Conservation (phyloP, 2,113 vertebrate genomes). For the Felis chaus region DNA sequence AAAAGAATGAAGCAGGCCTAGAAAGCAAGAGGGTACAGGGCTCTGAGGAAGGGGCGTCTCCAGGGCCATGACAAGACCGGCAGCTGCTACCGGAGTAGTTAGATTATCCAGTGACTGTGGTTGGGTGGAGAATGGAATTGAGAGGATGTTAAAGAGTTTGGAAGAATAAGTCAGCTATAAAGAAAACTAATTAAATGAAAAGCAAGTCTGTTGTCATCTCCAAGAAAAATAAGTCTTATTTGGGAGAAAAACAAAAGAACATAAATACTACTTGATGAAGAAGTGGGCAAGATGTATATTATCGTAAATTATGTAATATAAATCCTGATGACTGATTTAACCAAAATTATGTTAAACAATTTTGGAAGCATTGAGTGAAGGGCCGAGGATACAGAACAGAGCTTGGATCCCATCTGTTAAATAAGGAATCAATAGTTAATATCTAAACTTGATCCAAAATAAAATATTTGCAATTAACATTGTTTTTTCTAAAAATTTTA, state of each 20-base stretch:
- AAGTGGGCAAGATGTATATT: neutral
- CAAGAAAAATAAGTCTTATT: neutral
- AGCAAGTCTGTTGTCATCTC: neutral
- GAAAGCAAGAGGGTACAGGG: neutral
- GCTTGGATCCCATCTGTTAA: neutral
- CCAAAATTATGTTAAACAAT: neutral
- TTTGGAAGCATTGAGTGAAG: neutral
- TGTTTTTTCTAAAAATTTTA: conserved; percentile 78
- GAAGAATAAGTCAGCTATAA: neutral
- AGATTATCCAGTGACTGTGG: neutral
- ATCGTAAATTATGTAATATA: neutral
- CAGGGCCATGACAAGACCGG: neutral
- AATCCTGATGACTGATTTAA: neutral
- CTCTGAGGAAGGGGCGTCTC: neutral
- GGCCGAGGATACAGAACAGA: neutral
- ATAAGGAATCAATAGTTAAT: neutral
- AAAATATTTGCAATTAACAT: conserved; percentile 30
- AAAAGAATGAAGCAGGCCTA: neutral
- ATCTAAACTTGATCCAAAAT: neutral
- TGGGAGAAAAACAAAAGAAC: neutral
- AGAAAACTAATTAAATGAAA: neutral
- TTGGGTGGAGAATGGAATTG: neutral
- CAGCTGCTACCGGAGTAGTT: neutral
- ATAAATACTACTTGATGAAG: neutral
- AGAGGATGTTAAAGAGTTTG: neutral